Evolutionary conservation across 2,888 invertebrate species (phyloP).

Genomic region (Acanthosepion lycidas): DNA sequence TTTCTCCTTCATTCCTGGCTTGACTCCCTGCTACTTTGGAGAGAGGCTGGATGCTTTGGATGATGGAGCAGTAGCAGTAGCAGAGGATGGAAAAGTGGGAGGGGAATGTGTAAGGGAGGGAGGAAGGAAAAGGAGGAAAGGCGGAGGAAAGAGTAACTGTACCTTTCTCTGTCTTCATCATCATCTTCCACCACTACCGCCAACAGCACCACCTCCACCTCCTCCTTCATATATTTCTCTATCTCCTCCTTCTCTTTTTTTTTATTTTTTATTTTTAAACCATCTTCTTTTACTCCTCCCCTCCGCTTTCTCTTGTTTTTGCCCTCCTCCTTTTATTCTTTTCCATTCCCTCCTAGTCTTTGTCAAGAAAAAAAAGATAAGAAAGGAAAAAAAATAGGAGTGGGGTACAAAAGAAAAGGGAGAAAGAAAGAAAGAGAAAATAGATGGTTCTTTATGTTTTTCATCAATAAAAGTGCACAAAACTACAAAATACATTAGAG

Average conservation of each 20-base stretch:
- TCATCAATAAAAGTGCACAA: not conserved
- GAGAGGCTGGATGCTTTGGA: not conserved
- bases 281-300: not conserved
- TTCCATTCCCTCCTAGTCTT: not conserved
- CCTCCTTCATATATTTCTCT: too few relatives aligned
- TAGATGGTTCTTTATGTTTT: slow-evolving; percentile 7
- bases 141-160: not conserved
- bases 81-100: slow-evolving; percentile 8
- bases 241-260: too few relatives aligned
- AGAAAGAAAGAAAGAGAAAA: not conserved
- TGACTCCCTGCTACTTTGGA: not conserved
- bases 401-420: not conserved
- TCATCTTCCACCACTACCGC: not conserved
- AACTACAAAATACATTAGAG: slow-evolving; percentile 20
- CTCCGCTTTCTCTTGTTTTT: not conserved
- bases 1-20: not conserved
- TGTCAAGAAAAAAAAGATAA: not conserved
- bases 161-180: slow-evolving; percentile 16
- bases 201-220: too few relatives aligned
- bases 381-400: not conserved
- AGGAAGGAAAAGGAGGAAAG: not conserved
- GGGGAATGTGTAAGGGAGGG: not conserved
- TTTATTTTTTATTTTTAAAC: not conserved
- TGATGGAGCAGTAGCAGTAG: slow-evolving; percentile 8
- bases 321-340: not conserved